A percentile compares a stretch with the other conserved stretches of the same genome.
Evolutionary conservation across 1,140 invertebrate genomes (phyloP).

Genomic region (Drosophila asahinai): DNA sequence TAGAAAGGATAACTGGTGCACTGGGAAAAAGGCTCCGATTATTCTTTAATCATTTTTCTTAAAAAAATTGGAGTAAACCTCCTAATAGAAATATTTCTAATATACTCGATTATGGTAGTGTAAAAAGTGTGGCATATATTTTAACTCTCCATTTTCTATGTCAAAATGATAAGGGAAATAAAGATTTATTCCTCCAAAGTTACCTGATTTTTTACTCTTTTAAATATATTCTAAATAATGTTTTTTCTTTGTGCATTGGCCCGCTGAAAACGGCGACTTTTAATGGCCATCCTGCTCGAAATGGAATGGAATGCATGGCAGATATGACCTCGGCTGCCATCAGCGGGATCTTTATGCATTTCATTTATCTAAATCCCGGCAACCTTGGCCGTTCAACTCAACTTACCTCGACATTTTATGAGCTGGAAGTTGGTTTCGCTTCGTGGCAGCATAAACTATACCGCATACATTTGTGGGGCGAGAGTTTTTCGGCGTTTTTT

Average conservation of each 20-base stretch:
- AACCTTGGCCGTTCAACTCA: conserved; percentile 60
- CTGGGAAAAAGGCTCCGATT: background rate
- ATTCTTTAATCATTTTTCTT: background rate
- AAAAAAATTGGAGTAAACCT: background rate
- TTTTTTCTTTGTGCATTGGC: background rate
- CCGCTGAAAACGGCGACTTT: background rate
- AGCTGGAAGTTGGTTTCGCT: conserved; percentile 56
- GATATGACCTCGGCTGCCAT: conserved; percentile 21
- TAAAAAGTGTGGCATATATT: background rate
- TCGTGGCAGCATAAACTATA: conserved; percentile 64
- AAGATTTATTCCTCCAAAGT: background rate
- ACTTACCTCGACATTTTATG: conserved; percentile 51
- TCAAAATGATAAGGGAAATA: background rate
- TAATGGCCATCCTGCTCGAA: conserved; percentile 11
- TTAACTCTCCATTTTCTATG: background rate
- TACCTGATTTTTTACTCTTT: too few species aligned
- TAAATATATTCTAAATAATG: background rate
- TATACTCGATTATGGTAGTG: background rate
- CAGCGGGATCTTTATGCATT: conserved; percentile 39
- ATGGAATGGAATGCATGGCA: conserved; percentile 13
- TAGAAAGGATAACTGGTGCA: background rate
- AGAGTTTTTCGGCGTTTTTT: background rate
- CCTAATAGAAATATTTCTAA: background rate
- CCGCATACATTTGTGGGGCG: conserved; percentile 42
- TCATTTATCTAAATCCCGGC: conserved; percentile 36